phyloP scores from a whole-genome alignment of 1,140 invertebrate species.

The Acyrthosiphon pisum region DNA sequence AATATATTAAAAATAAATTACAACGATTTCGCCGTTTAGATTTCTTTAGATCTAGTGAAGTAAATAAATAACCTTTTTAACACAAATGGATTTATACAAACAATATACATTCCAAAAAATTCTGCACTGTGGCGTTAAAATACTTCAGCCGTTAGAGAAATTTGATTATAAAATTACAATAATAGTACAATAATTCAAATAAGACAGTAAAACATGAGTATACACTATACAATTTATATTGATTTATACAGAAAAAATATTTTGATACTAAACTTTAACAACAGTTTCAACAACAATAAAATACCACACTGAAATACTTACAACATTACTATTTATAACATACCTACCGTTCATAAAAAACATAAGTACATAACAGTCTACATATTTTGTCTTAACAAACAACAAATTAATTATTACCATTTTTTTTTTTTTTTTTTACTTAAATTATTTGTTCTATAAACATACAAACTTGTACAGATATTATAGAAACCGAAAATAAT shows the following conservation, averaged over 20 bases:
- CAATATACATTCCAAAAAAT: not conserved
- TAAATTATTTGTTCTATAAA: no score
- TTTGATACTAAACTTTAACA: no score
- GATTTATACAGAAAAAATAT: not conserved
- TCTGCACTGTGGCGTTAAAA: not conserved
- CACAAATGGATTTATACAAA: not conserved
- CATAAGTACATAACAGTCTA: no score
- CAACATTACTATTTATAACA: not conserved
- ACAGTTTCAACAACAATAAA: no score
- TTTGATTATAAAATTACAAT: not conserved
- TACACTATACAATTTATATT: not conserved
- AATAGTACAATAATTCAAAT: not conserved
- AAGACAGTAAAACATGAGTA: not conserved
- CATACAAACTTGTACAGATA: not conserved
- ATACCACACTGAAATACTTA: no score
- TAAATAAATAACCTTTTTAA: not conserved
- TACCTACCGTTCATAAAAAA: not conserved
- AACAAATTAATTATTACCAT: not conserved
- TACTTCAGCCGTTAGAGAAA: not conserved
- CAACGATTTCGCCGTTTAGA: not conserved
- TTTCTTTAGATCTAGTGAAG: not conserved
- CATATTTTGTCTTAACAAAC: no score
- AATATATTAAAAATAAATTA: conserved; percentile 12
- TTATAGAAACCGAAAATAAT: not conserved
- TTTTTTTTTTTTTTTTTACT: not conserved